Base-by-base conservation (phyloP, 2,797 vertebrate genomes). In the Gouania willdenowi region DNA sequence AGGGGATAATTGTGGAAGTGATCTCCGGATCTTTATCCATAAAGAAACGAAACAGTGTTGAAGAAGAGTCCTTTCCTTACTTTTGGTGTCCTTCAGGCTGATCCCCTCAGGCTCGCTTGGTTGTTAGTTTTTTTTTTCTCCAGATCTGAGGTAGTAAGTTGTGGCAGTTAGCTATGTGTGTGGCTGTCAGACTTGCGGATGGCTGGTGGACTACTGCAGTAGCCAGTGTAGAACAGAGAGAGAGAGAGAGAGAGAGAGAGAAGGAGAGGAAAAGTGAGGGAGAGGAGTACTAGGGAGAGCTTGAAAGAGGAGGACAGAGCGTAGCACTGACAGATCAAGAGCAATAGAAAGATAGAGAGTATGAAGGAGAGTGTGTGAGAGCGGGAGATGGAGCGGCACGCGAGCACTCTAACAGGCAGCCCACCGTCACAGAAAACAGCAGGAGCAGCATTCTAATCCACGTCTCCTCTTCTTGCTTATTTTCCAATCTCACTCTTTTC, bases 71-170 rank as follows among this genome's bases (percentile, higher is more conserved):
- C 66, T 78, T 67, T 59, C 53, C 75, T 51, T 76, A 41, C 43
- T 32, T 42, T 69, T 14, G 61, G 50, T 50, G 21, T 50, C 66
- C 61, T 53, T 42, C 10, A 12, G 50, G 20, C 47, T 48, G 36
- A 50, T 56, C 80, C 70, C 71, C 57, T 27, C 65, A 72, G 47
- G 53, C 44, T 51, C 29, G 45, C 56, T 55, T 71, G 54, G 57
- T 59, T 82, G 71, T 71, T 82, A 76, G 84, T 87, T 81, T 67
- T 72, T 75, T 78, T 66, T 72, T 75, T 78, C 66, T 78, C 69
- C 62, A 37, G 81, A 81, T 75, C 83, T 67, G 86, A 89, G 88
- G 88, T 88, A 88, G 87, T 84, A 87, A 92, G 89, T 90, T 90
- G 84, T 86, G 82, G 86, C 84, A 83, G 83, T 85, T 85, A 72